Base-by-base conservation (phyloP, 1,140 invertebrate genomes). In the Melipona quadrifasciata region DNA sequence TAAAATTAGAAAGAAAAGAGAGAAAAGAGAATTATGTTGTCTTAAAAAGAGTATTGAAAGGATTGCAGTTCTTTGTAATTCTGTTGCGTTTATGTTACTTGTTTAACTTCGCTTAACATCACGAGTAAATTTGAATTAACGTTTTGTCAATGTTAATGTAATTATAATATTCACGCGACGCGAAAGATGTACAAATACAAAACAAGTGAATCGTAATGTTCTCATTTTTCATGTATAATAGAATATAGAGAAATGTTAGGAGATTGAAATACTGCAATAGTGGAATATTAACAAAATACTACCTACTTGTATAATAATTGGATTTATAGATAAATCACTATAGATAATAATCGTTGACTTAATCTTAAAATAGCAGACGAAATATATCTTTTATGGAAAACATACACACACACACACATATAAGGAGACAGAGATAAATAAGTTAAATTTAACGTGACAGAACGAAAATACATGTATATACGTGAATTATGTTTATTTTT, bases 171-270 rank as follows among this genome's bases (percentile, higher is more conserved):
- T 64, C 6, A 10, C 17, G 16, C 5, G 34, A 39, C 4, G 19
- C 27, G 0, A n/a, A 64, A 6, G n/a, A 64, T 27, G 61, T 12
- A 27, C 0, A 11, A 27, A 64, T 17, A 31, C 17, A 2, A 70
- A 39, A 21, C 11, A 61, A 61, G 11, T 14, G 58, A 24, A 58
- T 24, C 12, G n/a, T n/a, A n/a, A n/a, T n/a, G 61, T 64, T n/a
- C 1, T 6, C n/a, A 0, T 2, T n/a, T 27, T 64, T 1, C 61
- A 8, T 8, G n/a, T 27, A 14, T n/a, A 0, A 4, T 64, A 27
- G 24, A n/a, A 27, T 8, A 39, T 39, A 27, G 61, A 27, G 4
- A 5, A n/a, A 3, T 5, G 6, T 64, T 8, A 12, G 1, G 14
- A 64, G 8, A 1, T 64, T 5, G 58, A 61, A 64, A 64, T n/a